Percentiles rank a stretch among this genome's conserved stretches.
phyloP scores from a whole-genome alignment of 2,797 vertebrate genomes.

The Rhabdomys pumilio region DNA sequence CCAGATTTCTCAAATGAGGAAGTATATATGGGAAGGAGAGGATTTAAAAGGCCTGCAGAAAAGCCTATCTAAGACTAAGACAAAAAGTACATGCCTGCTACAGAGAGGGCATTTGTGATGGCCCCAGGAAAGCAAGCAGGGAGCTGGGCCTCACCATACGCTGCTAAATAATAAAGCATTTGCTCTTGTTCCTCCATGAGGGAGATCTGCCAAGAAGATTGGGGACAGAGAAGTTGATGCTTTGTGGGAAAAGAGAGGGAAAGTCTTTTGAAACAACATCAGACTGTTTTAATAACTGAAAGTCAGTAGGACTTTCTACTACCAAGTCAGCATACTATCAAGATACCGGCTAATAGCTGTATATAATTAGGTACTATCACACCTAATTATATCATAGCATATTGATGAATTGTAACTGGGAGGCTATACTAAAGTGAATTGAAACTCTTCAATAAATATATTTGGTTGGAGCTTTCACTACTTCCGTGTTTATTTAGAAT shows the following conservation, averaged over 20 bases:
- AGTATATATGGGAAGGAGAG: background rate
- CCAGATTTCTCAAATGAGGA: background rate
- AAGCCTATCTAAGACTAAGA: background rate
- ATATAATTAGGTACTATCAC: background rate
- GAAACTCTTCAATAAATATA: conserved; percentile 14
- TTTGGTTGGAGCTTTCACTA: background rate
- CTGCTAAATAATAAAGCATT: background rate
- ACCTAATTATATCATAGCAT: background rate
- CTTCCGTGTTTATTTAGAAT: conserved; percentile 3
- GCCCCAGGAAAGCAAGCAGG: background rate
- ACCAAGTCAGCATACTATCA: conserved; percentile 17
- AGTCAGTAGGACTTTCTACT: conserved; percentile 40
- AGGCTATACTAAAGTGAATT: background rate
- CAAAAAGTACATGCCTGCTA: background rate
- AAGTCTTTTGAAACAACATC: conserved; percentile 26
- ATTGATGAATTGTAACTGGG: background rate
- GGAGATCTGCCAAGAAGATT: background rate
- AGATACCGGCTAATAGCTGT: conserved; percentile 2
- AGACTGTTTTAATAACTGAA: conserved; percentile 34
- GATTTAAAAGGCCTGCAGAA: background rate
- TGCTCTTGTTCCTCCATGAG: background rate
- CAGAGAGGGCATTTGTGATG: background rate
- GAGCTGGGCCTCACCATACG: background rate
- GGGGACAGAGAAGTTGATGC: background rate
- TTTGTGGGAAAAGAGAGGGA: background rate